A percentile compares a stretch with the other conserved stretches of the same genome.
Evolutionary conservation across 2,888 invertebrate genomes (phyloP).

Genomic region (Caradrina clavipalpis): DNA sequence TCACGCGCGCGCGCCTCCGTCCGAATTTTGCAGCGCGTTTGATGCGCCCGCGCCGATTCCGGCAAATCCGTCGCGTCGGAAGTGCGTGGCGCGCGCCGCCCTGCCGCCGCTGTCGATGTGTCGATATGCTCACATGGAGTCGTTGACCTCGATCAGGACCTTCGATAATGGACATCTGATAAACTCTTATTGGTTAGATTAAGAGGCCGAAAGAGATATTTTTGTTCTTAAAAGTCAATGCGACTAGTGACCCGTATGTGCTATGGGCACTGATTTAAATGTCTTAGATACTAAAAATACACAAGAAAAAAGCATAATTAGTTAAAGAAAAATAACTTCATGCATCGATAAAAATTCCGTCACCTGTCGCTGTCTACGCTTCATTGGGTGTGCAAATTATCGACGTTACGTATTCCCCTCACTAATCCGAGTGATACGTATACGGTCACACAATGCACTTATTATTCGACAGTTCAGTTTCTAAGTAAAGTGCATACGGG

Average conservation of each 20-base stretch:
- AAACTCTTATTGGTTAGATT: slow-evolving; percentile 82
- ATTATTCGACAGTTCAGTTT: slow-evolving; percentile 89
- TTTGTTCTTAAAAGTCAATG: slow-evolving; percentile 47
- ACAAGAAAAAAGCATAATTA: slow-evolving; percentile 21
- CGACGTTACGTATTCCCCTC: slow-evolving; percentile 88
- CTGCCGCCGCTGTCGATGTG: slow-evolving; percentile 82
- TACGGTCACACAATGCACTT: slow-evolving; percentile 90
- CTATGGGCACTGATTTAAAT: slow-evolving; percentile 7
- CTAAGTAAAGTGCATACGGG: slow-evolving; percentile 89
- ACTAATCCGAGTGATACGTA: slow-evolving; percentile 87
- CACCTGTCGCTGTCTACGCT: slow-evolving; percentile 54
- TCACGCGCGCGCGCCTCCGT: slow-evolving; percentile 88
- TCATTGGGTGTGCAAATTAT: slow-evolving; percentile 77
- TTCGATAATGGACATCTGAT: slow-evolving; percentile 81
- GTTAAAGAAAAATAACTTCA: slow-evolving; percentile 27
- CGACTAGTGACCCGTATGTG: slow-evolving; percentile 11
- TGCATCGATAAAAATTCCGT: slow-evolving; percentile 46
- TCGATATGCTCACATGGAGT: slow-evolving; percentile 86
- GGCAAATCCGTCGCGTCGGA: slow-evolving; percentile 91
- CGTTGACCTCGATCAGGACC: slow-evolving; percentile 88
- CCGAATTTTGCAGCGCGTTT: slow-evolving; percentile 90
- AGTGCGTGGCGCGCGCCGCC: slow-evolving; percentile 87
- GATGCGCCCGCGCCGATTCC: slow-evolving; percentile 91
- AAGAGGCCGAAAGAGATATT: slow-evolving; percentile 72
- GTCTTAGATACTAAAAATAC: neutral